Percentiles rank a stretch among this genome's conserved stretches.
phyloP scores from a whole-genome alignment of 1,140 invertebrate species.

The Aricia agestis region DNA sequence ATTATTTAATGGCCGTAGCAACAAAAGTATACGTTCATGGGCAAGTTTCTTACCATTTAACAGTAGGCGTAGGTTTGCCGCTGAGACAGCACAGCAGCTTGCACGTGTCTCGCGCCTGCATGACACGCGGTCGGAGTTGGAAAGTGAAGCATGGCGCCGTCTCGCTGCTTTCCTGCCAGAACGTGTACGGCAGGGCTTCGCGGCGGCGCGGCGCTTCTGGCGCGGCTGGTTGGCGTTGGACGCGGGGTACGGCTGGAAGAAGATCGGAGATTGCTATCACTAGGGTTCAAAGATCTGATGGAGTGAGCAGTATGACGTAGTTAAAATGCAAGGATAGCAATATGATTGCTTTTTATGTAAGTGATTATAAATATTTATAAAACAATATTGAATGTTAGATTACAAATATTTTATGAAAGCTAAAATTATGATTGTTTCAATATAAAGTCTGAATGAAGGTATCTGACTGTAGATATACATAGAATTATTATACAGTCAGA shows the following conservation, averaged over 20 bases:
- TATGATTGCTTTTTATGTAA: too few species aligned
- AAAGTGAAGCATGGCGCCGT: constrained; percentile 97
- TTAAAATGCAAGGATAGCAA: too few species aligned
- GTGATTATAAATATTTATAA: too few species aligned
- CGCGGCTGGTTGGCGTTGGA: constrained; percentile 85
- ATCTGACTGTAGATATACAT: too few species aligned
- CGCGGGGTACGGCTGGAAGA: constrained; percentile 84
- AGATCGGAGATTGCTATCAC: constrained; percentile 12
- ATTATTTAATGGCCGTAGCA: too few species aligned
- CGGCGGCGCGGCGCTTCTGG: constrained; percentile 86
- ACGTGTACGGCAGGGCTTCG: constrained; percentile 88
- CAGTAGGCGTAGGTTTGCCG: constrained; percentile 95
- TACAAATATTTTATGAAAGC: too few species aligned
- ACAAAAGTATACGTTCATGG: too few species aligned
- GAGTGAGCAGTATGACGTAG: too few species aligned
- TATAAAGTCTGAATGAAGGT: too few species aligned
- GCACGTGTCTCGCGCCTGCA: constrained; percentile 95
- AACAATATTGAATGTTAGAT: too few species aligned
- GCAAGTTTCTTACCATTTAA: constrained; percentile 60
- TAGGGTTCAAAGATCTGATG: background rate
- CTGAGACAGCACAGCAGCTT: constrained; percentile 98
- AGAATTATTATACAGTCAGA: too few species aligned
- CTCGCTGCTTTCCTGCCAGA: constrained; percentile 93
- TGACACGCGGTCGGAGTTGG: constrained; percentile 96
- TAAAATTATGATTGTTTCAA: too few species aligned